Percentiles rank a stretch among this genome's conserved stretches.
Conservation (phyloP, 1,140 invertebrate species). For the Aphelenchoides besseyi region DNA sequence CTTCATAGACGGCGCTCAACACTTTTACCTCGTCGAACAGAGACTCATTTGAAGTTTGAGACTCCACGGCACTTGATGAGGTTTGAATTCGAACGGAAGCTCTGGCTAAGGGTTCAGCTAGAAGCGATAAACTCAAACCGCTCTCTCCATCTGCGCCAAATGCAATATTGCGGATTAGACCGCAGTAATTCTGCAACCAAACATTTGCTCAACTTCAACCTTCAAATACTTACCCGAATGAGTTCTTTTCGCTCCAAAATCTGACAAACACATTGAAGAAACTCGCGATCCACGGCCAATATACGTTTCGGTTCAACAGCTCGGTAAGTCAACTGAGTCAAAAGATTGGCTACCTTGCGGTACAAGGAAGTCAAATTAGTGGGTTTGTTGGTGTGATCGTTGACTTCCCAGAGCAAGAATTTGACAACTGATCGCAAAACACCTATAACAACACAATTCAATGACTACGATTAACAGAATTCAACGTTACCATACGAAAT, state of each 20-base stretch:
- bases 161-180: background rate
- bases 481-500: no score
- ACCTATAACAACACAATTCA: background rate
- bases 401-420: background rate
- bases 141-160: background rate
- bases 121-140: background rate
- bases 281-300: no score
- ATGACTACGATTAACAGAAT: background rate
- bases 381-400: background rate
- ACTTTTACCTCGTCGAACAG: background rate
- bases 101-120: background rate
- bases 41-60: background rate
- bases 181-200: conserved; percentile 1
- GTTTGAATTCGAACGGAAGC: background rate
- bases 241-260: no score
- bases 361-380: background rate
- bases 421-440: background rate
- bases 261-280: no score
- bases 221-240: no score
- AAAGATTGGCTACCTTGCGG: background rate
- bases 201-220: no score
- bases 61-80: background rate
- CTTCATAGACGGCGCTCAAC: background rate
- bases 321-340: background rate
- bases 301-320: background rate